A percentile compares a stretch with the other conserved stretches of the same genome.
These are phyloP conservation scores for Luperina nickerlii DNA, from an alignment of 2,888 invertebrate genomes.

Conservation along the genomic window DNA sequence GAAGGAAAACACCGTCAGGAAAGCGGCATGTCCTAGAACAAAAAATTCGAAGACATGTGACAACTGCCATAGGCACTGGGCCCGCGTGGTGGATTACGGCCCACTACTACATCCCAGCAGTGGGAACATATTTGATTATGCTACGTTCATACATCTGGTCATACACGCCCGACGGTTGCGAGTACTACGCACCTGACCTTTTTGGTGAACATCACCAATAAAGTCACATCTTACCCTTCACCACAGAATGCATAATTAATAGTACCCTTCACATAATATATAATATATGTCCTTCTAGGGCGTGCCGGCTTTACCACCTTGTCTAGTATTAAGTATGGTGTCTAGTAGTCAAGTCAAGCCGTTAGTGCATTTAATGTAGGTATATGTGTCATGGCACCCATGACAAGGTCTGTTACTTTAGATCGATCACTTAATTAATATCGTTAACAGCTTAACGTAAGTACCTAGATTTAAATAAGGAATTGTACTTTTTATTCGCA, in stretches of 20 bases:
- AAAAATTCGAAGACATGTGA: too few species aligned
- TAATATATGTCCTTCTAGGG: neutral
- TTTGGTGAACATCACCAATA: neutral
- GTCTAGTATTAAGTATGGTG: neutral
- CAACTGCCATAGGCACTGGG: too few species aligned
- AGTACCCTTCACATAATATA: too few species aligned
- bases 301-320: neutral
- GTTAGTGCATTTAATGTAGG: neutral
- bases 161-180: neutral
- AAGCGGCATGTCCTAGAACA: too few species aligned
- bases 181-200: neutral
- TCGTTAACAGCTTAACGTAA: neutral
- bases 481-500: neutral
- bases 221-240: neutral
- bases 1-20: too few species aligned
- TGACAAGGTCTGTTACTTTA: neutral
- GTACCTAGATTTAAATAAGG: neutral
- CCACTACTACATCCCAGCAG: too few species aligned
- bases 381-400: slow-evolving; percentile 23
- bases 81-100: neutral
- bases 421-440: neutral
- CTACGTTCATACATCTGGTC: neutral
- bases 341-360: slow-evolving; percentile 1
- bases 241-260: too few species aligned
- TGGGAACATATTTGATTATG: too few species aligned